Conservation (phyloP, 2,797 vertebrate species). For the Numenius phaeopus region DNA sequence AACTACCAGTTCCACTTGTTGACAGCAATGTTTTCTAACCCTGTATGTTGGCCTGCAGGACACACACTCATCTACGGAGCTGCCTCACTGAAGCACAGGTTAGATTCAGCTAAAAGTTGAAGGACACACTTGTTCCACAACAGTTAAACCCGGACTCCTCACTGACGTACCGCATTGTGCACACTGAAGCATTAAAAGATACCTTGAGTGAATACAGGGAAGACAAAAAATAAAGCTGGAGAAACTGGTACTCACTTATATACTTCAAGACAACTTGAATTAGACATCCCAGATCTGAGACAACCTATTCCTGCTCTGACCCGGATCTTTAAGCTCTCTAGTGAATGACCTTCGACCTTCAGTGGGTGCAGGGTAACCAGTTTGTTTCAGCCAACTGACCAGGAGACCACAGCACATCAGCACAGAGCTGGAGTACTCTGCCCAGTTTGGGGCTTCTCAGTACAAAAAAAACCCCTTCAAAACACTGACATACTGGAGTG, state of each 20-base stretch:
- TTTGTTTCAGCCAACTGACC: background rate
- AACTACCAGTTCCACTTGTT: background rate
- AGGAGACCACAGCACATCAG: background rate
- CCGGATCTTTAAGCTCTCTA: background rate
- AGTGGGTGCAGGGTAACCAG: background rate
- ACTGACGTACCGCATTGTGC: background rate
- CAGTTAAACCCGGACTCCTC: background rate
- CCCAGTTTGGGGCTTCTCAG: background rate
- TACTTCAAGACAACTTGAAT: background rate
- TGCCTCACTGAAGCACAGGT: background rate
- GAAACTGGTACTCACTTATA: background rate
- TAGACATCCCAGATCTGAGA: background rate
- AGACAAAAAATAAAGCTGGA: background rate
- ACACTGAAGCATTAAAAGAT: background rate
- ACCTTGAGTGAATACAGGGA: background rate
- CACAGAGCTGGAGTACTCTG: background rate
- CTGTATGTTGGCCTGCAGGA: background rate
- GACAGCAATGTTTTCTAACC: background rate
- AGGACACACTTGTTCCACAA: background rate
- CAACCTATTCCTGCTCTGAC: background rate
- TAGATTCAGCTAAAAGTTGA: background rate
- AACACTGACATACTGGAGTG: background rate
- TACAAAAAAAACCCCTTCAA: background rate
- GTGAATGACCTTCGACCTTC: background rate
- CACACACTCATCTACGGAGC: background rate